A percentile compares a stretch with the other conserved stretches of the same genome.
Conservation (phyloP, 2,113 vertebrate genomes). For the Bufo bufo region DNA sequence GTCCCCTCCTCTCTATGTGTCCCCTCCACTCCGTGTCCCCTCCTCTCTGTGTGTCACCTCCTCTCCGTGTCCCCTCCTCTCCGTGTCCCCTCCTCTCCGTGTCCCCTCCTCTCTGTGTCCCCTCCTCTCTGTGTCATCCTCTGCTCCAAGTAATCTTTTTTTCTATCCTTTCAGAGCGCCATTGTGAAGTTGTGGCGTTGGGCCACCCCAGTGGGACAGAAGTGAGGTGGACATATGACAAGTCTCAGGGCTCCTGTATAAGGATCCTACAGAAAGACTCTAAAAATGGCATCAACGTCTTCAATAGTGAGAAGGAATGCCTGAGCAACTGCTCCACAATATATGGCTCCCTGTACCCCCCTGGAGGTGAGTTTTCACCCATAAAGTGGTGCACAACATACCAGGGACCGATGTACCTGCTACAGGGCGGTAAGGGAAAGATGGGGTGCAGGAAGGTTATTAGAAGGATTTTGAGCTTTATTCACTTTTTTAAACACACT, state of each 20-base stretch:
- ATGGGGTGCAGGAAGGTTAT: too few relatives aligned
- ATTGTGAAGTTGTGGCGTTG: background rate
- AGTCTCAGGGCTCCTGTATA: background rate
- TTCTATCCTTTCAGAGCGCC: background rate
- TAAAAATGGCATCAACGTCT: background rate
- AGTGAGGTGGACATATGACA: slow-evolving; percentile 18
- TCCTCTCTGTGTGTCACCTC: background rate
- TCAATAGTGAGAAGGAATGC: slow-evolving; percentile 7
- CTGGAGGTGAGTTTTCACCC: background rate
- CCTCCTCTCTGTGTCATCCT: background rate
- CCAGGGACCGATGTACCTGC: background rate
- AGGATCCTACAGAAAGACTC: background rate
- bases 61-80: background rate
- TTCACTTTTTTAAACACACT: too few relatives aligned
- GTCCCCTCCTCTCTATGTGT: background rate
- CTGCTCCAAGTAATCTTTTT: background rate
- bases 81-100: background rate
- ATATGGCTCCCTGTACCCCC: background rate
- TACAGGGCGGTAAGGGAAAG: background rate
- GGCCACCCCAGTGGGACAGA: background rate
- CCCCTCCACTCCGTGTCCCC: background rate
- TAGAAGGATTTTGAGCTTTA: too few relatives aligned
- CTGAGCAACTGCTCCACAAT: background rate
- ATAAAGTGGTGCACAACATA: too few relatives aligned
- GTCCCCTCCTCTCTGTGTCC: background rate